A percentile compares a stretch with the other conserved stretches of the same genome.
phyloP scores from a whole-genome alignment of 2,888 invertebrate genomes.

The Boloria euphrosyne region DNA sequence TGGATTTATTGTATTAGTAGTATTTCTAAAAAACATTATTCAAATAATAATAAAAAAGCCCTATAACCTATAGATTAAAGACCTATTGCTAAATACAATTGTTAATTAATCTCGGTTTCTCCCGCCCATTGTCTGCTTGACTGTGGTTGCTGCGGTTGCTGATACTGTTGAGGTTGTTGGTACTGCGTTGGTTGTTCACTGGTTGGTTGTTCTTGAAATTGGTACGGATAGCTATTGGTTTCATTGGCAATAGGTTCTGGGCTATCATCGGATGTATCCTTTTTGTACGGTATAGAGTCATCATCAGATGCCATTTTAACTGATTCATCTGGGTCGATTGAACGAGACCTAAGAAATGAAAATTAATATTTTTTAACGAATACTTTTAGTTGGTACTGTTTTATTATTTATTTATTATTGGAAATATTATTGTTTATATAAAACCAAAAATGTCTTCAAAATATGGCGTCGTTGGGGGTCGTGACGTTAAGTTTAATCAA shows the following conservation, averaged over 20 bases:
- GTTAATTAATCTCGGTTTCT: conserved; percentile 76
- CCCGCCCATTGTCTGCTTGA: conserved; percentile 62
- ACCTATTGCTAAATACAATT: neutral
- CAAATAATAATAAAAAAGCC: too few species aligned
- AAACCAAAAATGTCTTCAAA: too few species aligned
- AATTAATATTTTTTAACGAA: too few species aligned
- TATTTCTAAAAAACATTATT: too few species aligned
- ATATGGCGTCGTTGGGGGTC: too few species aligned
- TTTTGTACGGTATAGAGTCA: conserved; percentile 77
- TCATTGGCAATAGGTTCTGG: conserved; percentile 62
- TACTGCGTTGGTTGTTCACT: conserved; percentile 28
- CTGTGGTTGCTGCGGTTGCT: conserved; percentile 43
- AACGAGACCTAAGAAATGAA: conserved; percentile 52
- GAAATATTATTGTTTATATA: too few species aligned
- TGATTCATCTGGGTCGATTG: conserved; percentile 73
- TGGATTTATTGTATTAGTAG: too few species aligned
- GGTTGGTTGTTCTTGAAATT: conserved; percentile 37
- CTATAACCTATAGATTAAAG: conserved; percentile 1
- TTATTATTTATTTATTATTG: too few species aligned
- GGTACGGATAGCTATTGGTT: conserved; percentile 50
- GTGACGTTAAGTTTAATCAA: too few species aligned
- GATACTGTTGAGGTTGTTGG: conserved; percentile 39
- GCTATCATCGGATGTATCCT: conserved; percentile 66
- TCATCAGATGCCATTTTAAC: conserved; percentile 72
- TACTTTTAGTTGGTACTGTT: too few species aligned